phyloP scores from a whole-genome alignment of 1,140 invertebrate genomes.

The Eulimnadia texana region DNA sequence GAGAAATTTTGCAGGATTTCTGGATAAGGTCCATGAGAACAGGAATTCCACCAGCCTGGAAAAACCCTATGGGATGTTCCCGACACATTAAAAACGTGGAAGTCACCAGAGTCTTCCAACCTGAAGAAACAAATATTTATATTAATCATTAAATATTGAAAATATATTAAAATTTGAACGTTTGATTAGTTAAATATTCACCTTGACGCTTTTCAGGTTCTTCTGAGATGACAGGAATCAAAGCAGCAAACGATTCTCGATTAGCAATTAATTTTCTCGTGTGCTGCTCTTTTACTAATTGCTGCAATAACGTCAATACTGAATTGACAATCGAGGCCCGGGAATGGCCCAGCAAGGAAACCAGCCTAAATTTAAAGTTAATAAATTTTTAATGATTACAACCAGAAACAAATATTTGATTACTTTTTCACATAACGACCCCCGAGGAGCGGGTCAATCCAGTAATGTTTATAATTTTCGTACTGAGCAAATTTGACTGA shows the following conservation, averaged over 20 bases:
- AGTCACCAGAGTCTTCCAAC: neutral
- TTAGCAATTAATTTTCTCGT: neutral
- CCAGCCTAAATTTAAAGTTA: neutral
- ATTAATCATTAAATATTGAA: no score
- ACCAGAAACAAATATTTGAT: neutral
- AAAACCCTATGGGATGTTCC: neutral
- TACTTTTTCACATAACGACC: neutral
- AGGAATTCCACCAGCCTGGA: neutral
- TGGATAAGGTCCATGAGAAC: neutral
- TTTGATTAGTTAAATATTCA: no score
- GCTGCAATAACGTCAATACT: neutral
- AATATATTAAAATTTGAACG: no score
- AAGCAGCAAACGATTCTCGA: neutral
- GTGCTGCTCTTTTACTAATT: constrained; percentile 1
- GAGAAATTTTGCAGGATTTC: no score
- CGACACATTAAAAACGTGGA: neutral
- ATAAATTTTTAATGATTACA: neutral
- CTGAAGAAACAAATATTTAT: no score
- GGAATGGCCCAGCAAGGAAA: neutral
- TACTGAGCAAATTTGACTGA: neutral
- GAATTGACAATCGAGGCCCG: neutral
- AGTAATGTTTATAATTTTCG: neutral
- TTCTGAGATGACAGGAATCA: constrained; percentile 2
- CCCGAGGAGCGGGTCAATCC: neutral
- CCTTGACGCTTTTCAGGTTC: neutral